Conservation (phyloP, 1,140 invertebrate genomes). For the Acromyrmex heyeri region DNA sequence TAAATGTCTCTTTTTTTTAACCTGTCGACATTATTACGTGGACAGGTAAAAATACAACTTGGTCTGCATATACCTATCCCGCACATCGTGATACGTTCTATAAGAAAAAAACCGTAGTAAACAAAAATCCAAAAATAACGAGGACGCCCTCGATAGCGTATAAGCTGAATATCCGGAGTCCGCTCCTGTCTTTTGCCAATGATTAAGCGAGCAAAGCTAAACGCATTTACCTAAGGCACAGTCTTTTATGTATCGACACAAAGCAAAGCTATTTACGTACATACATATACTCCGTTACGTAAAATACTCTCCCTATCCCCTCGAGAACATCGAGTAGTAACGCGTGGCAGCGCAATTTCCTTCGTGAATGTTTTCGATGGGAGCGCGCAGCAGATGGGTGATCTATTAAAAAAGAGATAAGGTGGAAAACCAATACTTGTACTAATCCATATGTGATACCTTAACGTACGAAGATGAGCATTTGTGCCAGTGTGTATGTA, state of each 20-base stretch:
- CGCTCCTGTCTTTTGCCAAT: conserved; percentile 59
- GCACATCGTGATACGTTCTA: neutral
- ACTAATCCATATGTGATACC: conserved; percentile 35
- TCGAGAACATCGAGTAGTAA: neutral
- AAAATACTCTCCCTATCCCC: conserved; percentile 2
- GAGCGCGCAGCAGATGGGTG: neutral
- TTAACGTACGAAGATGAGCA: neutral
- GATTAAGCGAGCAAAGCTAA: conserved; percentile 46
- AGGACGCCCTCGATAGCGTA: conserved; percentile 48
- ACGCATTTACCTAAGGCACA: conserved; percentile 57
- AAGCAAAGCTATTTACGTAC: conserved; percentile 54
- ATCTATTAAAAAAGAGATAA: conserved; percentile 42
- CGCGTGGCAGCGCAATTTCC: conserved; percentile 43
- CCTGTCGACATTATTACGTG: conserved; percentile 23
- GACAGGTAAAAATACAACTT: conserved; percentile 25
- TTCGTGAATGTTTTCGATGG: conserved; percentile 44
- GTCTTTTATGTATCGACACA: conserved; percentile 51
- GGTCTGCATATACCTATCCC: neutral
- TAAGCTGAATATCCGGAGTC: conserved; percentile 56
- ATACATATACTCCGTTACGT: neutral
- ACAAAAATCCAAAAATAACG: conserved; percentile 65
- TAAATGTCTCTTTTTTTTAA: conserved; percentile 17
- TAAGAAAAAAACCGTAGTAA: conserved; percentile 57
- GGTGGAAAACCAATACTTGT: conserved; percentile 30
- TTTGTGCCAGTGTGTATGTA: conserved; percentile 5